These are phyloP conservation scores for Eulemur macaco DNA, from an alignment of 2,113 vertebrate genomes.

Conservation along the genomic window DNA sequence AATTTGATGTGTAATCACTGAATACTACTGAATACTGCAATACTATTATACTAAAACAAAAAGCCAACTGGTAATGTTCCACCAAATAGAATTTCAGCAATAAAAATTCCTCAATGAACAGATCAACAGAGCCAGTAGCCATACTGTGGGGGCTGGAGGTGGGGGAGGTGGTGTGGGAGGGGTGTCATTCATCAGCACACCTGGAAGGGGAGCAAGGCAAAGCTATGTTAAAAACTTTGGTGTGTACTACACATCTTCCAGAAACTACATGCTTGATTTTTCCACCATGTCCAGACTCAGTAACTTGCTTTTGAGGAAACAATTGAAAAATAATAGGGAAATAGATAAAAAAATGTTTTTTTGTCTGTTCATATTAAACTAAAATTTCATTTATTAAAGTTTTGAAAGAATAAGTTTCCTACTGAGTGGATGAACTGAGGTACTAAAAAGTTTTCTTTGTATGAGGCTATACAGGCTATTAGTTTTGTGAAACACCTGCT, in stretches of 20 bases:
- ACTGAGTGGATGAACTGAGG: not conserved
- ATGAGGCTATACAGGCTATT: not conserved
- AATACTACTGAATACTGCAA: not conserved
- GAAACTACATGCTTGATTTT: not conserved
- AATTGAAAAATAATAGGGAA: not conserved
- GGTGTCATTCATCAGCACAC: not conserved
- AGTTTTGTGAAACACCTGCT: not conserved
- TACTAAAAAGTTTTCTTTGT: not conserved
- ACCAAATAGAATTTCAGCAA: not conserved
- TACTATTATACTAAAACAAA: not conserved
- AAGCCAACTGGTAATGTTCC: not conserved
- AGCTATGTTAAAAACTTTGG: not conserved
- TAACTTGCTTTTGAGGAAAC: not conserved
- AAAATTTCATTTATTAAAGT: not conserved
- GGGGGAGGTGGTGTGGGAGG: accelerated
- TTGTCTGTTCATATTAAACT: not conserved
- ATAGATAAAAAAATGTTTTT: not conserved
- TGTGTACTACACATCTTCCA: not conserved
- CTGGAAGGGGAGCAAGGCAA: too few species aligned
- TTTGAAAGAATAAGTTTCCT: not conserved
- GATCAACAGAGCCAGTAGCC: not conserved
- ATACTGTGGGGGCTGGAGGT: accelerated
- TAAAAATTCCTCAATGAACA: not conserved
- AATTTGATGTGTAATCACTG: not conserved
- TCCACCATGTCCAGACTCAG: not conserved